Base-by-base conservation (phyloP, 2,888 invertebrate genomes). In the Carterocephalus palaemon region DNA sequence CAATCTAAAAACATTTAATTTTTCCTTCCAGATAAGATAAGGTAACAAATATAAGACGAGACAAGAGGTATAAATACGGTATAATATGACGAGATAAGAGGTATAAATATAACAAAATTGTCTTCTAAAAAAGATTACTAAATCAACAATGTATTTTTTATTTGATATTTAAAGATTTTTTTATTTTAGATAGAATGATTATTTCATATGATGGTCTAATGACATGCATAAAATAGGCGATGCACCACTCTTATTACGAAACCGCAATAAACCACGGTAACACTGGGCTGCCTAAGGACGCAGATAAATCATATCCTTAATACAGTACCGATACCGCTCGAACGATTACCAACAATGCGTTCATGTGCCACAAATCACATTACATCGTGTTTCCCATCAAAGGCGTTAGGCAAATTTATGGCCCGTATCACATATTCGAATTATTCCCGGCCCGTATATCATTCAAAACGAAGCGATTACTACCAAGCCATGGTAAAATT, bases 331-430 rank as follows among this genome's bases (percentile, higher is more conserved):
- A 23, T 37, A 24, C 17, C 64, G 69, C 71, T 70, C 67, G 57
- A 60, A 59, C 64, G 65, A 62, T 61, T 54, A 52, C 48, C 31
- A 31, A 75, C 70, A 75, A 76, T 66, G 56, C 62, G 51, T 41
- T 55, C 52, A 54, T 59, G 56, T 53, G 52, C 63, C 65, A 68
- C 63, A 69, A 67, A 62, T 64, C 65, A 62, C 54, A 62, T 59
- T 64, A 47, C 47, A 51, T 51, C 56, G 49, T 47, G 58, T 57
- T 57, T 53, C 47, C 54, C 54, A 62, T 56, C 72, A 45, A 37
- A 45, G 67, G 73, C 64, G 63, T 62, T 58, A 64, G 69, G 63
- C 68, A 68, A 75, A 81, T 83, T 81, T 81, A 81, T 73, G 77
- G 68, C 48, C 72, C 75, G 69, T 75, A 72, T 73, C 74, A 67